Evolutionary conservation across 2,797 vertebrate genomes (phyloP), one percentile per base, ranked within the genome.

Genomic region (Peromyscus nudipes): DNA sequence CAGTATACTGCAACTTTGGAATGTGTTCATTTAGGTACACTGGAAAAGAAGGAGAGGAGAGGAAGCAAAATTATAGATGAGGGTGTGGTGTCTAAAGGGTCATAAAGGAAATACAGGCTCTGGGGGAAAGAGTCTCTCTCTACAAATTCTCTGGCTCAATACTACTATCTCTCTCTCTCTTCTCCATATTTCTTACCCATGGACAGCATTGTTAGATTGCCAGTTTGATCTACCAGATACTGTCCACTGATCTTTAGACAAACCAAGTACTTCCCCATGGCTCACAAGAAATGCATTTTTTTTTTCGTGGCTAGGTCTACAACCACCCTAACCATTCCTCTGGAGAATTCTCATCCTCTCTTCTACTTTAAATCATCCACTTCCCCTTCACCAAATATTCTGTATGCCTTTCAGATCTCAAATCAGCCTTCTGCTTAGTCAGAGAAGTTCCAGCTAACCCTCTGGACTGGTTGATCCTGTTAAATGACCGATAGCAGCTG

Each of bases 121-220:
- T 0, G 0, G 0, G 14, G 23, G 13, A 19, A 0, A 31, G 0
- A 21, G 62, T 84, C 37, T 40, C 21, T 23, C 8, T 31, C n/a
- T 12, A 1, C 0, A 82, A 19, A 73, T 37, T n/a, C 37, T 83
- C 75, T 37, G 21, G 1, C 25, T 46, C 60, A 11, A 6, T 40
- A 16, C 31, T 5, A 77, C 13, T 16, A 0, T 73, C 57, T 84
- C 34, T 67, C 8, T 75, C 19, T 65, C 8, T 75, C 21, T 13
- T 91, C 52, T 37, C 46, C 34, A 85, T 2, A 62, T 55, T 40
- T 84, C 62, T 86, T 71, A 71, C 1, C 31, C 23, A 40, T 52
- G 12, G 46, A 27, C 7, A 69, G 4, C 46, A 69, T 27, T 86
- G 31, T 86, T 23, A 23, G 62, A 21, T 46, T 65, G 19, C 3